phyloP scores from a whole-genome alignment of 1,140 invertebrate species.

The Choristoneura fumiferana region DNA sequence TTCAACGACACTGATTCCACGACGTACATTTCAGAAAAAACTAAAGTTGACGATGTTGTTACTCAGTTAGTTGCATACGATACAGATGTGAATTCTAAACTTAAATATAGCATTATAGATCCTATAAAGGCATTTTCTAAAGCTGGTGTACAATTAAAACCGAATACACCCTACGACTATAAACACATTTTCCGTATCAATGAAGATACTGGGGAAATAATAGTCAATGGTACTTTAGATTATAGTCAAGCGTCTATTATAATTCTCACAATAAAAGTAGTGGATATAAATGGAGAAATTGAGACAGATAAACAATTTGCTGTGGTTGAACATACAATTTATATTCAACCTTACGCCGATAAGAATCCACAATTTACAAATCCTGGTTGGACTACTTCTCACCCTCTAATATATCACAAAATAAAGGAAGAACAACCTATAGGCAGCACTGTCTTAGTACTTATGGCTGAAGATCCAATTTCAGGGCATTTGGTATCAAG shows the following conservation, averaged over 20 bases:
- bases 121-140: slow-evolving; percentile 86
- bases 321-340: slow-evolving; percentile 85
- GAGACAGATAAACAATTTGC: slow-evolving; percentile 84
- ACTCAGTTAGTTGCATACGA: slow-evolving; percentile 83
- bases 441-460: slow-evolving; percentile 86
- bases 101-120: slow-evolving; percentile 85
- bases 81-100: slow-evolving; percentile 83
- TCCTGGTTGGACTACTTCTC: slow-evolving; percentile 82
- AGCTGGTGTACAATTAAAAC: slow-evolving; percentile 84
- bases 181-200: slow-evolving; percentile 86
- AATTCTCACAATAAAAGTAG: slow-evolving; percentile 86
- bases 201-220: slow-evolving; percentile 83
- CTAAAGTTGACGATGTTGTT: slow-evolving; percentile 82
- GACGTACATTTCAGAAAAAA: slow-evolving; percentile 85
- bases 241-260: slow-evolving; percentile 90
- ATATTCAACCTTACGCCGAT: slow-evolving; percentile 88
- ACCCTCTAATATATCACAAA: slow-evolving; percentile 83
- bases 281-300: slow-evolving; percentile 84
- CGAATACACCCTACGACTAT: slow-evolving; percentile 81
- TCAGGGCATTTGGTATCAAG: slow-evolving; percentile 81
- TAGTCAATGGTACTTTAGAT: slow-evolving; percentile 84
- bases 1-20: slow-evolving; percentile 83
- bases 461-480: slow-evolving; percentile 86
- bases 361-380: slow-evolving; percentile 89
- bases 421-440: slow-evolving; percentile 88